Conservation (phyloP, 2,113 vertebrate species). For the Cnemophilus loriae region DNA sequence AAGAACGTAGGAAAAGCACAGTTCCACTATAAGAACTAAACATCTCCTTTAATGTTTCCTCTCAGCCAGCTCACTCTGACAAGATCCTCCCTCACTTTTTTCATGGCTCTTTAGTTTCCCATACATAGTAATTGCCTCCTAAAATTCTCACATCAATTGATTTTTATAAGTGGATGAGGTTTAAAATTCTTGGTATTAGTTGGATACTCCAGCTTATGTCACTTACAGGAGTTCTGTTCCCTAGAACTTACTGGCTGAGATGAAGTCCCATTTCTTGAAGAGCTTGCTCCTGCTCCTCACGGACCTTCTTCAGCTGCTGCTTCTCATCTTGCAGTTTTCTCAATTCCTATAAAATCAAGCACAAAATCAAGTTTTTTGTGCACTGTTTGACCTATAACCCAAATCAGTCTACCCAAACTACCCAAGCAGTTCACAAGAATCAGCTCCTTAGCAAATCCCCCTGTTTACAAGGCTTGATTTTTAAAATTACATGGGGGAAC, state of each 20-base stretch:
- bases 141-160: background rate
- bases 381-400: background rate
- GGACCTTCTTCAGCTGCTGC: slow-evolving; percentile 84
- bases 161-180: background rate
- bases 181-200: background rate
- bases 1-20: background rate
- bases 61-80: background rate
- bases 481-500: background rate
- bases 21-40: background rate
- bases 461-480: background rate
- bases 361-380: background rate
- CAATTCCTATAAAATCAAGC: slow-evolving; percentile 78
- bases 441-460: background rate
- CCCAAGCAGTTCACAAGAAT: background rate
- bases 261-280: slow-evolving; percentile 98
- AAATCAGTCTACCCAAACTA: background rate
- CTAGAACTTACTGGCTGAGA: slow-evolving; percentile 89
- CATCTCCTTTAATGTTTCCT: background rate
- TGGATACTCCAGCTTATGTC: background rate
- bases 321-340: slow-evolving; percentile 87
- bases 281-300: slow-evolving; percentile 91
- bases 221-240: background rate
- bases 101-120: background rate
- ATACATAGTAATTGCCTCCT: background rate
- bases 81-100: background rate